phyloP scores from a whole-genome alignment of 2,113 vertebrate species.

The Coryphaenoides rupestris region DNA sequence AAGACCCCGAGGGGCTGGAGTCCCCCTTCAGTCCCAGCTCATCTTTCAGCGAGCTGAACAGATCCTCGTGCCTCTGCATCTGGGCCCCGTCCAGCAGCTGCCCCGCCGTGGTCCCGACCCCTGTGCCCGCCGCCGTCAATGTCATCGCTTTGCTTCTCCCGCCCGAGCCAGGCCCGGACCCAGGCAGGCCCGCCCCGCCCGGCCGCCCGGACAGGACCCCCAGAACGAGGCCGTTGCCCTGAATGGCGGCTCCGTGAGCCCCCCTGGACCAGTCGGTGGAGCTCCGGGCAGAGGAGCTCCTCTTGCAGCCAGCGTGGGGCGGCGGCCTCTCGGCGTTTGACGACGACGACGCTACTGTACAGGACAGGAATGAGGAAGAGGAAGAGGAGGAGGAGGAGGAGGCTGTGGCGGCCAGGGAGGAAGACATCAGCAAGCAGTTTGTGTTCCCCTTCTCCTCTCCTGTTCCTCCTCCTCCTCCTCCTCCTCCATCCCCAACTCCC shows the following conservation, averaged over 20 bases:
- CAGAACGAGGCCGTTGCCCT: constrained; percentile 51
- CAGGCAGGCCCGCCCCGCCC: background rate
- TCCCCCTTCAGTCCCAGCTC: constrained; percentile 82
- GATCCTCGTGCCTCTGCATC: constrained; percentile 80
- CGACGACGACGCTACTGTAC: constrained; percentile 22
- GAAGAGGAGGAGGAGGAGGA: constrained; percentile 52
- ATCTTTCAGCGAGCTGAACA: constrained; percentile 82
- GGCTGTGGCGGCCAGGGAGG: constrained; percentile 22
- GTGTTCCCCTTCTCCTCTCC: constrained; percentile 41
- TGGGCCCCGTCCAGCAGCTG: constrained; percentile 70
- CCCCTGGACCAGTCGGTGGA: constrained; percentile 82
- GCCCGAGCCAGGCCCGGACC: constrained; percentile 61
- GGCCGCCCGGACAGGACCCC: constrained; percentile 45
- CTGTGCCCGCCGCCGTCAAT: too few species aligned
- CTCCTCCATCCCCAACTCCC: constrained; percentile 18
- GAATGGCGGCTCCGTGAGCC: constrained; percentile 68
- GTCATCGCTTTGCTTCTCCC: constrained; percentile 72
- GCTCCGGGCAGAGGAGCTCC: constrained; percentile 61
- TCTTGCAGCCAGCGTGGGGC: constrained; percentile 80
- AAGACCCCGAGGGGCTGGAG: constrained; percentile 57
- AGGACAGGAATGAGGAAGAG: background rate
- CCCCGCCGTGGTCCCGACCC: too few species aligned
- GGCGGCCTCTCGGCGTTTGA: constrained; percentile 55
- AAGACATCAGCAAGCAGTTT: constrained; percentile 59
- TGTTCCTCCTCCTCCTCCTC: constrained; percentile 28